Base-by-base conservation (phyloP, 2,113 vertebrate genomes). In the Setophaga kirtlandii region DNA sequence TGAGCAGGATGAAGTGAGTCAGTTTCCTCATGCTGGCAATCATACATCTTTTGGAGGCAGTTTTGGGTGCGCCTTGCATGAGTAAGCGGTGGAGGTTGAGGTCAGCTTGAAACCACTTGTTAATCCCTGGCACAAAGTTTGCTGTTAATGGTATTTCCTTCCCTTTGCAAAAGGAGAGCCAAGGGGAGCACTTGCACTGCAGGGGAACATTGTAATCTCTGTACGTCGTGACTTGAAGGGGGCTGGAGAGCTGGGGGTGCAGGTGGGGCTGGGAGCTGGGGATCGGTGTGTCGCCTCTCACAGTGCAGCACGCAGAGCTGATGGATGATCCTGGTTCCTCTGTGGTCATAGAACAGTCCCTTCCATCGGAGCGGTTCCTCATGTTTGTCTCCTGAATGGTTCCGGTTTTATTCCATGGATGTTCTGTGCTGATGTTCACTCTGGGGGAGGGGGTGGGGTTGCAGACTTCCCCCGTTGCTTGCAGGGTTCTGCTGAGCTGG, bases 241-340 rank as follows among this genome's bases (percentile, higher is more conserved):
- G 79, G 87, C 91, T 84, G 90, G 23, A 24, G 28, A 84, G 7
- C 10, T 37, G 37, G 31, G 69, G 68, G 14, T 70, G 49, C 31
- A 76, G 74, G 21, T 22, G 28, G 53, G 37, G 49, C 82, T 81
- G 83, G 53, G 35, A 87, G 37, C 71, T 60, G 50, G 24, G 41
- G 11, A 14, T 6, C 3, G 0, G 8, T 0, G 3, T 1, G 3
- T 70, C 0, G 0, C 42, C 78, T 83, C 35, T 75, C 37, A 14
- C 6, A 1, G 47, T 4, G 49, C 37, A 53, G 37, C n/a, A 58
- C 0, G 1, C 21, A 70, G 33, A 75, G 27, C 27, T 86, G 80
- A 52, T 59, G 39, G 83, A 28, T 0, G 5, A 3, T 74, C 63
- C 50, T 59, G n/a, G 42, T 28, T 93, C 46, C 63, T 88, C 41